Evolutionary conservation across 2,888 invertebrate species (phyloP), one percentile per base, ranked within the genome.

Genomic region (Drosophila subsilvestris): DNA sequence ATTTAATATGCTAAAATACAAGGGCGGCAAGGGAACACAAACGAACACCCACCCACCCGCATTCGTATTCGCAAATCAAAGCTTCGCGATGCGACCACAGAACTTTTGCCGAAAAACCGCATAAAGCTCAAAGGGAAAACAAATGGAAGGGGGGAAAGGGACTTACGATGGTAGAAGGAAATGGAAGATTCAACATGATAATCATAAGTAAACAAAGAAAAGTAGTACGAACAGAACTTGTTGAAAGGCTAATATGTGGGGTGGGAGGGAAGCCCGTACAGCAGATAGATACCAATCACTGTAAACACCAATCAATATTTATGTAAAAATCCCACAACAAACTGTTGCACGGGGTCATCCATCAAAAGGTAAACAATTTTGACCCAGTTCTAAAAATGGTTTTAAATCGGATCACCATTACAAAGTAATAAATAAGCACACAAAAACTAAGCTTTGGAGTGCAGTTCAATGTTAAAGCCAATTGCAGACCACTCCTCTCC

Each of bases 1-100:
- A 83, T 83, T 86, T 88, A 83, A 86, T 86, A 83, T 83, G 83
- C 88, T 88, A 86, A 83, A 88, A 88, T 88, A 87, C 71, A 74
- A 53, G 74, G 74, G 74, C 63, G 7, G 6, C 1, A 14, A 7
- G 37, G 2, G 14, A 37, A n/a, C 12, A 12, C 32, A 5, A 22
- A 22, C 22, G 2, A 8, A 9, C 8, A 9, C 8, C 2, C 37
- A 51, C 20, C 42, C 68, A 25, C 74, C 75, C 76, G 69, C 75
- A 78, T 73, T 71, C 69, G 53, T 65, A 86, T 63, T 74, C 65
- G 79, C 74, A 76, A 84, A 80, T 87, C 83, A 88, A 75, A 83
- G 86, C 59, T 53, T 53, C 67, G 69, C 67, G 69, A 7, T 54
- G 79, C 70, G 72, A 74, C 86, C 83, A 67, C 88, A 88, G 58